Conservation (phyloP, 2,888 invertebrate genomes). For the Tipula confusa region DNA sequence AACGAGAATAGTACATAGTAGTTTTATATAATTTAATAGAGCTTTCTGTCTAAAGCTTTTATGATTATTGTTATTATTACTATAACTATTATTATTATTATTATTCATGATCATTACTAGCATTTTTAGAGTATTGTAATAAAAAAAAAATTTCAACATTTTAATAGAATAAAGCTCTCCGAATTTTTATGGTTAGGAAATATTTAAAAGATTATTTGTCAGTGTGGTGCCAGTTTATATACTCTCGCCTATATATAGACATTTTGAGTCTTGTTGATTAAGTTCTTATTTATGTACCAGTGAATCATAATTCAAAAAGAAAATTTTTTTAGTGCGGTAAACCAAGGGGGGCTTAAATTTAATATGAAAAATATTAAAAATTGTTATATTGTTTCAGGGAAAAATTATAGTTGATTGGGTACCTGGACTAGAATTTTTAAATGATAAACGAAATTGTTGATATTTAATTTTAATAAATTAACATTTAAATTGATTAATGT, state of each 20-base stretch:
- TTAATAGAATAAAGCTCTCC: conserved; percentile 3
- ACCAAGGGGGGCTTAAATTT: too few relatives aligned
- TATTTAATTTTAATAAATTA: too few relatives aligned
- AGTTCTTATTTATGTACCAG: background rate
- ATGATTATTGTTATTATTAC: background rate
- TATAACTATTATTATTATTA: background rate
- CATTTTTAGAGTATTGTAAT: background rate
- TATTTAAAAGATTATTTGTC: background rate
- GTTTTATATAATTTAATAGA: background rate
- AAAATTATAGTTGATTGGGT: too few relatives aligned
- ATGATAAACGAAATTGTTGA: too few relatives aligned
- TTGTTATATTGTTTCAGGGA: too few relatives aligned
- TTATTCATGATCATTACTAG: conserved; percentile 9
- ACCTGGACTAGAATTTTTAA: too few relatives aligned
- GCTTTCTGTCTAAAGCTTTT: conserved; percentile 25
- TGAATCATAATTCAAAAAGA: background rate
- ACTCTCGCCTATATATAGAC: background rate
- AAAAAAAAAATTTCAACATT: background rate
- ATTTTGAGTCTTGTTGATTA: background rate
- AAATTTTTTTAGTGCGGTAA: too few relatives aligned
- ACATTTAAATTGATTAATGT: too few relatives aligned
- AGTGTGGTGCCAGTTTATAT: background rate
- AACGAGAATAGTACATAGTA: background rate
- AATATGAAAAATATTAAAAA: too few relatives aligned
- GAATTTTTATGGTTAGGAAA: background rate